Percentiles rank a stretch among this genome's conserved stretches.
These are phyloP conservation scores for Dermochelys coriacea DNA, from an alignment of 2,797 vertebrate genomes.

Conservation along the genomic window DNA sequence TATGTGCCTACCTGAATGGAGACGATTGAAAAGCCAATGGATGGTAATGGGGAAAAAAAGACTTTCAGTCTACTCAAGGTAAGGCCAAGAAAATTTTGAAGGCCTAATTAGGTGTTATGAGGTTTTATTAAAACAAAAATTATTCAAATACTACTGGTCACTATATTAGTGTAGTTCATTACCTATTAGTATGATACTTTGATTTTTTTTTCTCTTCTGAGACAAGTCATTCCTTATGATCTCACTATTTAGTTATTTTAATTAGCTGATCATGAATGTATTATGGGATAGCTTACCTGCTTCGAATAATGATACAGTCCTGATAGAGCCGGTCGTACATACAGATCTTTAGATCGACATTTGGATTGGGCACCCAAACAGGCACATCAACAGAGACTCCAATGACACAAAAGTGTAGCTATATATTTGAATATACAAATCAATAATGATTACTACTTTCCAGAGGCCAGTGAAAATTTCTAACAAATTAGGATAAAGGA, in stretches of 20 bases:
- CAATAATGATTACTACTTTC: background rate
- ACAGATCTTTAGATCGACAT: conserved; percentile 92
- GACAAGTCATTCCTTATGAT: background rate
- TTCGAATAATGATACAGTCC: conserved; percentile 84
- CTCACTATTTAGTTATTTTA: background rate
- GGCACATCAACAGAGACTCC: conserved; percentile 85
- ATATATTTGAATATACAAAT: background rate
- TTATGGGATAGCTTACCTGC: conserved; percentile 82
- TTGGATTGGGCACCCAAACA: conserved; percentile 86
- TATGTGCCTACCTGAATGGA: background rate
- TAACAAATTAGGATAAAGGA: background rate
- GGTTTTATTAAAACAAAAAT: background rate
- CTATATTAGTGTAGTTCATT: background rate
- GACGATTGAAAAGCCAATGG: background rate
- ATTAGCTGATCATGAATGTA: fast-evolving
- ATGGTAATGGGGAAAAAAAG: background rate
- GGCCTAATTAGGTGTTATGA: background rate
- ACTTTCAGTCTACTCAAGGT: background rate
- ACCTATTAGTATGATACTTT: background rate
- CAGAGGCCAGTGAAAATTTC: background rate
- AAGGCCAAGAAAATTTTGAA: background rate
- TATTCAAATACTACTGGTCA: background rate
- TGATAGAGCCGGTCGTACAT: conserved; percentile 90
- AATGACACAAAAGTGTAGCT: conserved; percentile 80
- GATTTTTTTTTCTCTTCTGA: background rate